Evolutionary conservation across 2,113 vertebrate genomes (phyloP), one percentile per base, ranked within the genome.

Genomic region (Edolisoma coerulescens): DNA sequence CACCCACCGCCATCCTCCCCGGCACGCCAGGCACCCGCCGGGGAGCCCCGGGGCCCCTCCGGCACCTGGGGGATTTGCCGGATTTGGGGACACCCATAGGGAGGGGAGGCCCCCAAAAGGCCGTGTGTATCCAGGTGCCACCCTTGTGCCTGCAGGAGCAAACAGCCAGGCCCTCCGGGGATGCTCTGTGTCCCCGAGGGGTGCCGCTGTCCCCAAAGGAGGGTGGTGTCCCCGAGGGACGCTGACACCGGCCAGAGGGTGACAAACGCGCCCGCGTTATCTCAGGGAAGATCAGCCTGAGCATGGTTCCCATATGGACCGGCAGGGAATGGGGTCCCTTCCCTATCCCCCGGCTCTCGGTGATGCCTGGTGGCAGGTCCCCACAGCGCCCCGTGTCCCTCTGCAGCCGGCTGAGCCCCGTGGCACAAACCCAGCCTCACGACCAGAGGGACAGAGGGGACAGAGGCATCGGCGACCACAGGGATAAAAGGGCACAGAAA

Each of bases 271-370:
- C 22, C 57, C 56, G 5, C 1, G 0, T 33, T 35, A 27, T 35
- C 53, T 15, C 57, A 22, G 61, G 53, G 50, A 6, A 22, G 70
- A 50, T 23, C 67, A 68, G 47, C 5, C 74, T 6, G 18, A 64
- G 67, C 27, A 0, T 0, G 20, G 27, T 4, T 83, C 13, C 77
- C 60, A 5, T 3, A 7, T 0, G 33, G 13, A 75, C 1, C 5
- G 1, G n/a, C 6, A 3, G 59, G 27, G 50, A 74, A 39, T 2
- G 30, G 41, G 52, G 41, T 88, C 57, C 39, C 52, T 30, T 41
- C 26, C n/a, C 52, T 3, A 27, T 2, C 3, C 15, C 53, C 70
- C 2, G 1, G 1, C 18, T 84, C 44, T 39, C 59, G n/a, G 28
- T 0, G 13, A 5, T 6, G 41, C 17, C 16, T 3, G 19, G 2